phyloP scores from a whole-genome alignment of 1,140 invertebrate species.

The Drosophila elegans region DNA sequence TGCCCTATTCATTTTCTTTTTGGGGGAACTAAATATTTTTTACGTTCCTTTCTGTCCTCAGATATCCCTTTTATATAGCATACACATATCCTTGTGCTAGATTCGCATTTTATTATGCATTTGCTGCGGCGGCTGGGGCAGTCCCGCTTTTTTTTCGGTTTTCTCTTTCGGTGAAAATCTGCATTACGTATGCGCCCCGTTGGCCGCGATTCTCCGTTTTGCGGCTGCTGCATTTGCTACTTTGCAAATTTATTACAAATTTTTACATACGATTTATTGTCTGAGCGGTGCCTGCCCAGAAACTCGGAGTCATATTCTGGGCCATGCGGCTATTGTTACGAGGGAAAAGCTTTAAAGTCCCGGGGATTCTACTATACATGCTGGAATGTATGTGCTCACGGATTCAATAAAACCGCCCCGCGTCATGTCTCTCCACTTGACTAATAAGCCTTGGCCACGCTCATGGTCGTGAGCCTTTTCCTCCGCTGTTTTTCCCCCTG shows the following conservation, averaged over 20 bases:
- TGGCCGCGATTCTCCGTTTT: conserved; percentile 47
- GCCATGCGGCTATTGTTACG: conserved; percentile 13
- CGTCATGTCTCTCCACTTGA: conserved; percentile 62
- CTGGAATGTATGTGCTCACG: conserved; percentile 44
- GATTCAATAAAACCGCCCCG: conserved; percentile 64
- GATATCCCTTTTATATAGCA: conserved; percentile 46
- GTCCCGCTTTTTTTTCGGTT: conserved; percentile 35
- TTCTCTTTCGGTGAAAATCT: conserved; percentile 38
- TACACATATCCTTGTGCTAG: conserved; percentile 71
- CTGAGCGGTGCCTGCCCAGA: conserved; percentile 50
- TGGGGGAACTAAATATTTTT: conserved; percentile 37
- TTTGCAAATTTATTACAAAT: conserved; percentile 83
- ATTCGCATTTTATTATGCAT: conserved; percentile 74
- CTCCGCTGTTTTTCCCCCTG: background rate
- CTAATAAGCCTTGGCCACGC: conserved; percentile 70
- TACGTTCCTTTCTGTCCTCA: conserved; percentile 37
- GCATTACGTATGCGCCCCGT: conserved; percentile 77
- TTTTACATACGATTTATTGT: conserved; percentile 83
- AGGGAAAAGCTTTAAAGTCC: conserved; percentile 45
- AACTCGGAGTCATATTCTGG: conserved; percentile 63
- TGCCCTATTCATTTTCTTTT: conserved; percentile 57
- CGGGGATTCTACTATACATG: conserved; percentile 4
- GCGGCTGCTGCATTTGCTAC: conserved; percentile 77
- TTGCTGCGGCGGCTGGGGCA: conserved; percentile 26
- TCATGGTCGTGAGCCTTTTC: conserved; percentile 32